A percentile compares a stretch with the other conserved stretches of the same genome.
phyloP scores from a whole-genome alignment of 2,113 vertebrate genomes.

The Pedionomus torquatus region DNA sequence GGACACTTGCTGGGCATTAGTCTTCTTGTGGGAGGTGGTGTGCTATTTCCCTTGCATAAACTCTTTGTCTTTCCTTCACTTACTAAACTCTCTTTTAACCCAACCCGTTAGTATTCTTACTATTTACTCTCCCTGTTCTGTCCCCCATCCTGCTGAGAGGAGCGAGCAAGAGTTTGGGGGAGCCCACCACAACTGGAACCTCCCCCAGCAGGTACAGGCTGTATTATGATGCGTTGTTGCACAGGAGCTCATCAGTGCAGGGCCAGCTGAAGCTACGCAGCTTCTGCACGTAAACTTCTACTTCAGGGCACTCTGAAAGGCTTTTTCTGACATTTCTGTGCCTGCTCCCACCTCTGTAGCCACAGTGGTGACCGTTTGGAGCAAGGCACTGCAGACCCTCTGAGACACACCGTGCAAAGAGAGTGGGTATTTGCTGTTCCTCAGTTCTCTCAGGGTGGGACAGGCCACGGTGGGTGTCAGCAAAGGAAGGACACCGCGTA shows the following conservation, averaged over 20 bases:
- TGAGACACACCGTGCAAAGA: not conserved
- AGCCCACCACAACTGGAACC: not conserved
- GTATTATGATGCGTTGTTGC: not conserved
- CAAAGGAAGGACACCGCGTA: accelerated
- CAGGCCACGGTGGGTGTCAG: accelerated
- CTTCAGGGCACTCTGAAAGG: not conserved
- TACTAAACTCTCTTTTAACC: not conserved
- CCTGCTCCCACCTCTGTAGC: not conserved
- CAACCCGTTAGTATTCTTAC: not conserved
- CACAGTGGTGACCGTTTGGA: accelerated
- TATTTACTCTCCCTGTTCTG: not conserved
- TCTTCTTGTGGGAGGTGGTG: not conserved
- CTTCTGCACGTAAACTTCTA: not conserved
- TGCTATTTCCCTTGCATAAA: not conserved
- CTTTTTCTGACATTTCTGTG: not conserved
- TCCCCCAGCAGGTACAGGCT: not conserved
- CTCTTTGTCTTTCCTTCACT: not conserved
- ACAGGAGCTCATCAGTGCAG: not conserved
- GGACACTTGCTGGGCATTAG: not conserved
- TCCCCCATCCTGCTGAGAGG: accelerated
- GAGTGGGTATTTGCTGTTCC: not conserved
- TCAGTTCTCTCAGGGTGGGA: accelerated
- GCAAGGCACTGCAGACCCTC: not conserved
- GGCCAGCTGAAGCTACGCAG: not conserved
- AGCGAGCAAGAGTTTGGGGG: not conserved